Evolutionary conservation across 2,113 vertebrate species (phyloP).

Genomic region (Rattus rattus): DNA sequence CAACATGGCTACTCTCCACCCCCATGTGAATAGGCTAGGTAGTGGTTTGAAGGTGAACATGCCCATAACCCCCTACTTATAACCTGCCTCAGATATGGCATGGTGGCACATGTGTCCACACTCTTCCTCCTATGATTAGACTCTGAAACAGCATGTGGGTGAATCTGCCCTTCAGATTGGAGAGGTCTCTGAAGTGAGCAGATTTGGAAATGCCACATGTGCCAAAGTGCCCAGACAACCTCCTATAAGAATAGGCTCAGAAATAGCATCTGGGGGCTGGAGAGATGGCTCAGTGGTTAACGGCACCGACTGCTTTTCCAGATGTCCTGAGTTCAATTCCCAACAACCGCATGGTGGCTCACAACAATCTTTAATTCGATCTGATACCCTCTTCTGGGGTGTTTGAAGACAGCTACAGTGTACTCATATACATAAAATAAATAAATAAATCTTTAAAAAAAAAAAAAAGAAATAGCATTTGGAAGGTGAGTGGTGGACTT

Average conservation of each 20-base stretch:
- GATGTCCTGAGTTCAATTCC: background rate
- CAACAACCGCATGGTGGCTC: too few species aligned
- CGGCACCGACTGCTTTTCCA: too few species aligned
- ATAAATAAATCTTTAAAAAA: too few species aligned
- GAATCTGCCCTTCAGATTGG: background rate
- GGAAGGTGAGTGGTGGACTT: too few species aligned
- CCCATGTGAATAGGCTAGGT: background rate
- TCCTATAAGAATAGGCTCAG: background rate
- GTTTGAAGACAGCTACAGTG: too few species aligned
- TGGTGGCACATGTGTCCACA: background rate
- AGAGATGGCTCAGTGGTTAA: too few species aligned
- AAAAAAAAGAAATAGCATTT: too few species aligned
- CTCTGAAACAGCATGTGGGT: background rate
- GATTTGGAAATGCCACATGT: background rate
- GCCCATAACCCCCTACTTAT: background rate
- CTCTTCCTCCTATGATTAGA: background rate
- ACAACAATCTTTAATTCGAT: too few species aligned
- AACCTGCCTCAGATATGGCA: background rate
- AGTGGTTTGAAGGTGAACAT: background rate
- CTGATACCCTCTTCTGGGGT: too few species aligned
- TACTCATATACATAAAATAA: too few species aligned
- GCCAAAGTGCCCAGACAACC: background rate
- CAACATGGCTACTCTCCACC: background rate
- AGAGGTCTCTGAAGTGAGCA: background rate
- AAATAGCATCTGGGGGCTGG: background rate